Base-by-base conservation (phyloP, 1,140 invertebrate species). In the Onthophagus taurus region DNA sequence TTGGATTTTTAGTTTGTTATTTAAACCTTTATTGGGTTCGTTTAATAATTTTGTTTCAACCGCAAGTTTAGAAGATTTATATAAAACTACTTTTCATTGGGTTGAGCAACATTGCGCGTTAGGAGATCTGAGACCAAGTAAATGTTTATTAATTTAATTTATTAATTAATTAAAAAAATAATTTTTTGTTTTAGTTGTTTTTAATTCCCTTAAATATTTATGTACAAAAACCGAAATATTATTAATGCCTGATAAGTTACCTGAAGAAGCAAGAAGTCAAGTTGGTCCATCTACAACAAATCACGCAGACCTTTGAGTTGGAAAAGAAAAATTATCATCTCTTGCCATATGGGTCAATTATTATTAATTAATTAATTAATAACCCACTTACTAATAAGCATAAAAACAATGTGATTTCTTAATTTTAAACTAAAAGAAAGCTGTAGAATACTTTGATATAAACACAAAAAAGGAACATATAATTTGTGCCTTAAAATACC, bases 61-160 rank as follows among this genome's bases (percentile, higher is more conserved):
- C 49, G 79, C 83, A 46, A 93, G 82, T 70, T 67, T 89, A 44
- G 89, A 95, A 50, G 93, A 97, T 68, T 72, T 97, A 46, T 91
- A 88, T 66, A 79, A 88, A 49, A 92, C 89, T 45, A 89, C 89
- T 44, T 74, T 92, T 52, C 72, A 85, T 20, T 98, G 94, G 94
- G 79, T 94, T 21, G 92, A 97, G 62, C 90, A 97, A 61, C 88
- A 94, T 67, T 97, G 93, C 68, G 92, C 90, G 8, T 76, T 97
- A 44, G 81, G 88, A 48, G 81, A 90, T 70, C 81, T 97, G 61
- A 78, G 93, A 61, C 89, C 89, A 66, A 85, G 91, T 94, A 75
- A 66, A 53, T 58, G 47, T 20, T 23, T 8, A 35, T 24, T 18
- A 0, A 20, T 34, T 7, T 11, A 17, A 30, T 14, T 9, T 29